A percentile compares a stretch with the other conserved stretches of the same genome.
These are phyloP conservation scores for Scaptodrosophila latifasciaeformis DNA, from an alignment of 2,888 invertebrate genomes.

Conservation along the genomic window DNA sequence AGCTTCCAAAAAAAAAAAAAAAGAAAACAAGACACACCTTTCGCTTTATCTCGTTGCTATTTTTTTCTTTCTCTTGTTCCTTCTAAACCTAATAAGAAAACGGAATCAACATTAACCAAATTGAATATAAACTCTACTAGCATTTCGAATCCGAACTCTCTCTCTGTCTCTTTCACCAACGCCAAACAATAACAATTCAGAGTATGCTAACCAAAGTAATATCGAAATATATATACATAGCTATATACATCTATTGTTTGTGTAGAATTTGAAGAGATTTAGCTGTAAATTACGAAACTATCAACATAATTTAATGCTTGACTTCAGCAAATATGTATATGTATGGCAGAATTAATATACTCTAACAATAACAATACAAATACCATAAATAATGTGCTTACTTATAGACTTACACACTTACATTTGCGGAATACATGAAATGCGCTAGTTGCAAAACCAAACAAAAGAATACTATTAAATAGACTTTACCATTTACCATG, in stretches of 20 bases:
- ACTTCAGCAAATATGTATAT: slow-evolving; percentile 25
- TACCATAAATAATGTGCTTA: slow-evolving; percentile 53
- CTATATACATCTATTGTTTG: slow-evolving; percentile 5
- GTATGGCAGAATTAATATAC: slow-evolving; percentile 39
- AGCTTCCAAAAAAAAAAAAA: background rate
- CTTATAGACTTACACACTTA: slow-evolving; percentile 20
- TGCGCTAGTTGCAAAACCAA: slow-evolving; percentile 8
- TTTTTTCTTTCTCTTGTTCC: too few relatives aligned
- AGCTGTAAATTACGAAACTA: too few relatives aligned
- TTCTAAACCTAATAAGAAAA: background rate
- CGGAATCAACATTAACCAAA: slow-evolving; percentile 6
- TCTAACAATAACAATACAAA: slow-evolving; percentile 11
- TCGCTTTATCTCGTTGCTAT: slow-evolving; percentile 33
- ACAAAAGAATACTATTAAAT: slow-evolving; percentile 16
- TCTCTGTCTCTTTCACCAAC: too few relatives aligned
- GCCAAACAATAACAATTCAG: too few relatives aligned
- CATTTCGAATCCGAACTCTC: slow-evolving; percentile 15
- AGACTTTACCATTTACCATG: too few relatives aligned
- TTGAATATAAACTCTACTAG: background rate
- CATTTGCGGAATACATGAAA: slow-evolving; percentile 19
- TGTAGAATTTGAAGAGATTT: too few relatives aligned
- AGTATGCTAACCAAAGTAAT: slow-evolving; percentile 49
- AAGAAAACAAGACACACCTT: background rate
- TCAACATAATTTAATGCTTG: slow-evolving; percentile 38
- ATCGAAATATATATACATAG: too few relatives aligned